Base-by-base conservation (phyloP, 1,140 invertebrate species). In the Heliothis virescens region DNA sequence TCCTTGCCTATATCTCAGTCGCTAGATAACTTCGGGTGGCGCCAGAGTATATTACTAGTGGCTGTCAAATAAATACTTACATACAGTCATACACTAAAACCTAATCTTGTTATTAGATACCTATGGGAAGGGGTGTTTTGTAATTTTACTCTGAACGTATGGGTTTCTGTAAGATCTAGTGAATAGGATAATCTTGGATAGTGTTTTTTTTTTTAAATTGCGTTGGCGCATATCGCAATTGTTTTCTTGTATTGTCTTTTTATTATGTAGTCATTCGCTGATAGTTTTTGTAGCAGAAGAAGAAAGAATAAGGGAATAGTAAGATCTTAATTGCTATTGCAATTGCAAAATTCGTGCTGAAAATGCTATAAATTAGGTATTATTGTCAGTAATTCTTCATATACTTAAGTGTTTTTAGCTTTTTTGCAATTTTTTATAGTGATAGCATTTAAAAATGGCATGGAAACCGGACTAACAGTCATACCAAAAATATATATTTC, bases 111-210 rank as follows among this genome's bases (percentile, higher is more conserved):
- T 65, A 76, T 62, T 76, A 41, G 73, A 76, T 76, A 76, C 60
- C 48, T 76, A 16, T 76, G 74, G 50, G 74, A 76, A 76, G 74
- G 48, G 74, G 48, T 76, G 41, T 65, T 76, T 76, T 76, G 74
- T 29, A 53, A 53, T 53, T 50, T 71, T 71, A 71, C 48, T 65
- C 60, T 52, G 21, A 15, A 9, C 15, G 60, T 65, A 53, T 76
- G 74, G 74, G 50, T 76, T 65, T 29, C 74, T 76, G 13, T 48
- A 9, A 48, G 72, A n/a, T 75, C 29, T 60, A 62, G 73, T 63
- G 41, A 62, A 76, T 16, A 3, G 41, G 13, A 41, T 62, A 48
- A 76, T 76, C 60, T 63, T 15, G 41, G 29, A 29, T 47, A 13
- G n/a, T 34, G 11, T 13, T 41, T 12, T 50, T 16, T 34, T 34